Conservation (phyloP, 2,797 vertebrate genomes). For the Enteromius trimaculatus region DNA sequence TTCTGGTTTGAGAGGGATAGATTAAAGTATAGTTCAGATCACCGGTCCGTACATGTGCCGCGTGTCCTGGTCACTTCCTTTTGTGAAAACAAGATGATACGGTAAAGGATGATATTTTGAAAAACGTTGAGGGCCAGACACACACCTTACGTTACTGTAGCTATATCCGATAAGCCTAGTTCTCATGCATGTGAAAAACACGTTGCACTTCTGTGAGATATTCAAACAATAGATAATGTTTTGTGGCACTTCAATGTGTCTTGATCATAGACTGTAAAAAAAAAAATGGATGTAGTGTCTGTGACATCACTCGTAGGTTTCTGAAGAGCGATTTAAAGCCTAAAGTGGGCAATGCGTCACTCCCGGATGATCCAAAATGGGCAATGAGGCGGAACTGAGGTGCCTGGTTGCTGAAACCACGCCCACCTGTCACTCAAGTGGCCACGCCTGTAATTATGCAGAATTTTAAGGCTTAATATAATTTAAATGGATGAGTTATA, state of each 20-base stretch:
- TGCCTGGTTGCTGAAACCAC: too few species aligned
- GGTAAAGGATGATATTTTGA: neutral
- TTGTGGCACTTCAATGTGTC: neutral
- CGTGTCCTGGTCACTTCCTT: neutral
- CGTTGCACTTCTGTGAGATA: neutral
- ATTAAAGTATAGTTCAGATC: conserved; percentile 5
- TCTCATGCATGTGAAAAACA: neutral
- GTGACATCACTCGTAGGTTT: too few species aligned
- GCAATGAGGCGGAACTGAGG: too few species aligned
- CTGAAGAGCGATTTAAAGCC: too few species aligned
- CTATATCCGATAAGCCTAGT: neutral
- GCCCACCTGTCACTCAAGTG: too few species aligned
- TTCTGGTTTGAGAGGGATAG: neutral
- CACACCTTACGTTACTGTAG: neutral
- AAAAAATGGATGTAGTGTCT: too few species aligned
- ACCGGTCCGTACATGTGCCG: neutral
- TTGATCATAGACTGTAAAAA: too few species aligned
- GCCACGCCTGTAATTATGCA: too few species aligned
- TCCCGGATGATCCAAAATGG: too few species aligned
- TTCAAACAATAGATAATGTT: neutral
- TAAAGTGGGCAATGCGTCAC: too few species aligned
- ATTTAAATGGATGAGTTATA: too few species aligned
- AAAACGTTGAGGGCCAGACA: neutral
- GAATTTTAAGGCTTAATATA: too few species aligned
- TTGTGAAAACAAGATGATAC: neutral